These are phyloP conservation scores for Cephus pulcher DNA, from an alignment of 2,888 invertebrate genomes.

Conservation along the genomic window DNA sequence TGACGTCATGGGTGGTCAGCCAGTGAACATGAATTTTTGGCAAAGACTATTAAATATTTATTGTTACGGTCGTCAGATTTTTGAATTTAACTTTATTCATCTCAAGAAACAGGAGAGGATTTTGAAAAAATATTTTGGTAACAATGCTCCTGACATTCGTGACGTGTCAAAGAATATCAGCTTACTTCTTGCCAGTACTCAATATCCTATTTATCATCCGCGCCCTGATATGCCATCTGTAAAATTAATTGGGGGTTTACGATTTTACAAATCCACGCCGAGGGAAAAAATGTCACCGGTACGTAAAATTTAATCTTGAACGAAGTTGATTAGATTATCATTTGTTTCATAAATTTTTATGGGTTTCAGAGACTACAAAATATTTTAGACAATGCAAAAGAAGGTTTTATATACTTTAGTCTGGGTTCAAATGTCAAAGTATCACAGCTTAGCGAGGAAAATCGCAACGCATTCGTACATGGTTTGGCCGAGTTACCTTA, in stretches of 20 bases:
- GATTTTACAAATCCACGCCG: neutral
- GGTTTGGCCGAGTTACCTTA: constrained; percentile 35
- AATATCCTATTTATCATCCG: constrained; percentile 3
- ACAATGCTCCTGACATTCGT: neutral
- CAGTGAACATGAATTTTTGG: constrained; percentile 14
- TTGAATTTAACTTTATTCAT: neutral
- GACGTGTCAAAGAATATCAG: constrained; percentile 4
- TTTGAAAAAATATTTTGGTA: constrained; percentile 11
- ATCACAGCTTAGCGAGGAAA: neutral
- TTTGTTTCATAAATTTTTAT: neutral
- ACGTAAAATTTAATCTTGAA: neutral
- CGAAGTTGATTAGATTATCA: neutral
- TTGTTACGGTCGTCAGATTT: neutral
- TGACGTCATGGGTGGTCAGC: neutral
- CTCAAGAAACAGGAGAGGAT: constrained; percentile 8
- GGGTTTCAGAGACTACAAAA: neutral
- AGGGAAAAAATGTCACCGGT: neutral
- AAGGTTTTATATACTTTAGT: constrained; percentile 46
- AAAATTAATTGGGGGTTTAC: constrained; percentile 3
- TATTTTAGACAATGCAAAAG: constrained; percentile 31
- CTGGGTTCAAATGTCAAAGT: constrained; percentile 35
- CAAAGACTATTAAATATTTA: neutral
- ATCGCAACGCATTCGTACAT: constrained; percentile 25
- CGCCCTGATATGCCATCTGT: constrained; percentile 6
- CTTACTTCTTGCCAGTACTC: constrained; percentile 4